Percentiles rank a stretch among this genome's conserved stretches.
phyloP scores from a whole-genome alignment of 2,888 invertebrate genomes.

The Tetanocera ferruginea region DNA sequence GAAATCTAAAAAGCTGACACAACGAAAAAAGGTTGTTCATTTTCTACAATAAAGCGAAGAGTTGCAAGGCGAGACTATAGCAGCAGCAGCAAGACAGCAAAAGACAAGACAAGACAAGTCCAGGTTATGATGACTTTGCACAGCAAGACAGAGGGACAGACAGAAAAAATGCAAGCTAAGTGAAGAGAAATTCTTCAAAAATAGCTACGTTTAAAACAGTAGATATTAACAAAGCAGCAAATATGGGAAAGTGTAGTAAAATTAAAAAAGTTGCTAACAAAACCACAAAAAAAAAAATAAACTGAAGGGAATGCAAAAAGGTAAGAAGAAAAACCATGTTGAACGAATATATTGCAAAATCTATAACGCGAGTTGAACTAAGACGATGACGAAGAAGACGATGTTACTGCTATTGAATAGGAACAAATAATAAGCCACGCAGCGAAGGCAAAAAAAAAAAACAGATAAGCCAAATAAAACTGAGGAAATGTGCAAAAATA shows the following conservation, averaged over 20 bases:
- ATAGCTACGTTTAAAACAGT: not conserved
- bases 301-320: not conserved
- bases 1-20: conserved; percentile 31
- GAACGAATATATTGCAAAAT: not conserved
- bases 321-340: not conserved
- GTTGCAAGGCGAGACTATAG: not conserved
- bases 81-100: conserved; percentile 1
- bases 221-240: not conserved
- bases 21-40: not conserved
- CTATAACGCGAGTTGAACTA: no score
- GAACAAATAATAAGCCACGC: not conserved
- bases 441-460: not conserved
- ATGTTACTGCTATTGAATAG: not conserved
- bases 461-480: conserved; percentile 11
- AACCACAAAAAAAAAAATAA: not conserved
- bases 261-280: not conserved
- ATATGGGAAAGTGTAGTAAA: not conserved
- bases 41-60: conserved; percentile 23
- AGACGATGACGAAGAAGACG: not conserved
- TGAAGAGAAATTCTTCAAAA: conserved; percentile 24
- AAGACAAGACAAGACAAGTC: not conserved
- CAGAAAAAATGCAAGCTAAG: not conserved
- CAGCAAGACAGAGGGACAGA: not conserved
- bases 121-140: conserved; percentile 25
- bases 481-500: not conserved